These are phyloP conservation scores for Drosophila saltans DNA, from an alignment of 1,140 invertebrate species.

Conservation along the genomic window DNA sequence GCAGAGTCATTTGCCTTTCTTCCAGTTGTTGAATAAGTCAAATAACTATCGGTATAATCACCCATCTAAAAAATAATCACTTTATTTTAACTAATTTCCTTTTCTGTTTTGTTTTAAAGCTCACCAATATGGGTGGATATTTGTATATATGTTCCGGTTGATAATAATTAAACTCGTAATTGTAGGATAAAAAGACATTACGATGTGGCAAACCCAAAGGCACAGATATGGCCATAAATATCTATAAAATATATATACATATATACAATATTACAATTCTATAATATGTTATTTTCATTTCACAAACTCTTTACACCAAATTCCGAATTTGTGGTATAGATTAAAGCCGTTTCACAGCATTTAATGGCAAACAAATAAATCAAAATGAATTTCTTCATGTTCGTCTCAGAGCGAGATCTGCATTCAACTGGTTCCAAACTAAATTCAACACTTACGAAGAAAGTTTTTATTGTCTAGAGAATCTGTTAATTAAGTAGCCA, in stretches of 20 bases:
- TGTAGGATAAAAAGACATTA: constrained; percentile 89
- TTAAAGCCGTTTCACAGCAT: constrained; percentile 16
- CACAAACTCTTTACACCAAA: constrained; percentile 30
- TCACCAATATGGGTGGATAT: constrained; percentile 70
- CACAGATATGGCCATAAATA: constrained; percentile 88
- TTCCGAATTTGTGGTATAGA: constrained; percentile 44
- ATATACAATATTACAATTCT: background rate
- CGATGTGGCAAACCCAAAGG: constrained; percentile 88
- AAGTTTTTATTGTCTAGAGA: constrained; percentile 31
- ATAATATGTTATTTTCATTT: too few relatives aligned
- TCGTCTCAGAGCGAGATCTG: constrained; percentile 17
- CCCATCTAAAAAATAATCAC: constrained; percentile 47
- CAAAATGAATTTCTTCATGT: constrained; percentile 16
- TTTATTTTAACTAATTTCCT: background rate
- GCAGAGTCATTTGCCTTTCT: too few relatives aligned
- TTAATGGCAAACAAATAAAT: constrained; percentile 25
- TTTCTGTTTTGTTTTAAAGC: background rate
- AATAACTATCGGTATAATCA: constrained; percentile 54
- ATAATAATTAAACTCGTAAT: constrained; percentile 89
- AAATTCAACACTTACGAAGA: constrained; percentile 13
- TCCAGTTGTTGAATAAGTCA: constrained; percentile 61
- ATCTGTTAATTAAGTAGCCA: constrained; percentile 45
- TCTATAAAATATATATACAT: constrained; percentile 38
- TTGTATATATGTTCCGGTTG: constrained; percentile 80
- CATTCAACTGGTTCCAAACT: constrained; percentile 20